Conservation (phyloP, 2,797 vertebrate genomes). For the Orientallactaga sibirica region DNA sequence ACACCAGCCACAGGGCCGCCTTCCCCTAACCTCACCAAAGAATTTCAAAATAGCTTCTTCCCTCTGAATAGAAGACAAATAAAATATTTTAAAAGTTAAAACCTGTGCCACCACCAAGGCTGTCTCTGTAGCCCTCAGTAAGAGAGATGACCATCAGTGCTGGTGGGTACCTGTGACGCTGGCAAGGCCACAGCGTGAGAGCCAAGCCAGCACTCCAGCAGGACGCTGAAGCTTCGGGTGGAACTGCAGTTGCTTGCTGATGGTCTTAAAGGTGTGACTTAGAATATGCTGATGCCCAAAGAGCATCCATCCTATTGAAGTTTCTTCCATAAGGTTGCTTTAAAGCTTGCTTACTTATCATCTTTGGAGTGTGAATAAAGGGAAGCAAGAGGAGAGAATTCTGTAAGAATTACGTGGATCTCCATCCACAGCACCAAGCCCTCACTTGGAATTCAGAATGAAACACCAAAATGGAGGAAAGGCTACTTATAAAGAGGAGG, state of each 20-base stretch:
- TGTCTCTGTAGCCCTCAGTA: neutral
- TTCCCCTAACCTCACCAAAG: constrained; percentile 28
- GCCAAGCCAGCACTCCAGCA: neutral
- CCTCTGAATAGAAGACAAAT: constrained; percentile 34
- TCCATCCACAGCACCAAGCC: neutral
- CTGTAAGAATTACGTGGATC: neutral
- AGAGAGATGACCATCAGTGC: neutral
- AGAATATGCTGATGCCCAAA: neutral
- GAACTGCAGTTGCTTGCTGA: neutral
- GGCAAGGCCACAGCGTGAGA: neutral
- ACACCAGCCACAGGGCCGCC: neutral
- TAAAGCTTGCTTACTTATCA: neutral
- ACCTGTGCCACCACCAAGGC: neutral
- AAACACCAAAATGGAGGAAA: too few relatives aligned
- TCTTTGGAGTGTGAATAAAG: neutral
- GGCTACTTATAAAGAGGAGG: too few relatives aligned
- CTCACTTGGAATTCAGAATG: neutral
- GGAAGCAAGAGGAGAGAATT: neutral
- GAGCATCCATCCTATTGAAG: neutral
- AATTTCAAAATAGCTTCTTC: constrained; percentile 53
- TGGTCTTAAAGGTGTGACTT: neutral
- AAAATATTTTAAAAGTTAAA: neutral
- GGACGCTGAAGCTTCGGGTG: neutral
- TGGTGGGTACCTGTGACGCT: accelerated
- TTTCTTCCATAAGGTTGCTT: neutral